A percentile compares a stretch with the other conserved stretches of the same genome.
phyloP scores from a whole-genome alignment of 2,113 vertebrate species.

The Talpa occidentalis region DNA sequence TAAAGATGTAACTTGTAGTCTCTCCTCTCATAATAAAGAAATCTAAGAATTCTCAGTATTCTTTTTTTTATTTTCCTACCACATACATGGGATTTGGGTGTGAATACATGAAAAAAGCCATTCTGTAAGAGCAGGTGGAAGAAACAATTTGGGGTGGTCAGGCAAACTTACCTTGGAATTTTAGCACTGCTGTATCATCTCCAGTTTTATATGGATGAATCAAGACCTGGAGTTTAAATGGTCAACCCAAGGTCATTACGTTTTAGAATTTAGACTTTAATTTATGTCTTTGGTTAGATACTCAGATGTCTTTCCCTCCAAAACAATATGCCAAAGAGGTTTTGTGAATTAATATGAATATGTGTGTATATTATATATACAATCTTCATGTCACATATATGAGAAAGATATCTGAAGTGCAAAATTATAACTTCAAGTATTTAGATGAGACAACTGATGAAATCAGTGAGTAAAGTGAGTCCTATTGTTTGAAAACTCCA shows the following conservation, averaged over 20 bases:
- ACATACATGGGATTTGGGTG: not conserved
- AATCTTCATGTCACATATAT: not conserved
- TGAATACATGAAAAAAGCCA: not conserved
- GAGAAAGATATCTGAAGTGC: not conserved
- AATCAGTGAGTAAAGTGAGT: not conserved
- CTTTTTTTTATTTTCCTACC: not conserved
- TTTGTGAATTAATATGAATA: not conserved
- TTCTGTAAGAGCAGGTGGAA: not conserved
- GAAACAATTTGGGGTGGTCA: not conserved
- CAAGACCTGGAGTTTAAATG: not conserved
- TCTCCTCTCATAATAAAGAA: not conserved
- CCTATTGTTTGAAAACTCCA: conserved; percentile 19
- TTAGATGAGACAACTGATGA: not conserved
- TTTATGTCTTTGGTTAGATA: not conserved
- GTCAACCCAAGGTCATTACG: not conserved
- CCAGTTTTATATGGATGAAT: not conserved
- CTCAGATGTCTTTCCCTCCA: not conserved
- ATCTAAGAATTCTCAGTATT: not conserved
- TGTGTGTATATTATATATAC: not conserved
- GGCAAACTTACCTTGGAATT: not conserved
- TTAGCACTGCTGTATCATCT: not conserved
- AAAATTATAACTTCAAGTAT: not conserved
- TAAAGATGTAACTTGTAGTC: not conserved
- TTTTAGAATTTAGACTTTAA: not conserved
- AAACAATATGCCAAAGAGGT: not conserved